Conservation (phyloP, 2,113 vertebrate species). For the Suricata suricatta region DNA sequence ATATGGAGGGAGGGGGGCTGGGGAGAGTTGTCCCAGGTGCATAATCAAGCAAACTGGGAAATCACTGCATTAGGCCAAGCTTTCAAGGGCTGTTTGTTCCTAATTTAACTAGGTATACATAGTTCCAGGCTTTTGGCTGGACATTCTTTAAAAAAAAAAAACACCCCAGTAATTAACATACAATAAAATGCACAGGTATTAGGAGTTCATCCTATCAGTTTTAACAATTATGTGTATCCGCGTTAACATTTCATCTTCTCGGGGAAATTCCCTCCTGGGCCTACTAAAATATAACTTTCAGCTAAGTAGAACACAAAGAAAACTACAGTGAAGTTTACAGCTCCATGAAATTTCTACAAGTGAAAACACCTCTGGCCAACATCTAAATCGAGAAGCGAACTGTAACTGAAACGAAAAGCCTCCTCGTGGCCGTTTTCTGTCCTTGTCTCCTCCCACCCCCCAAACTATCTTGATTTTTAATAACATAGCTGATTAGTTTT, state of each 20-base stretch:
- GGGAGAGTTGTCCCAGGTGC: background rate
- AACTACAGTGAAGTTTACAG: background rate
- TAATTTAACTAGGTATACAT: background rate
- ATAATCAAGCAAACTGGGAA: background rate
- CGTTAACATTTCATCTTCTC: background rate
- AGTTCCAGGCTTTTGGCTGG: background rate
- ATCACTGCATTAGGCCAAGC: background rate
- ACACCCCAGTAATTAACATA: background rate
- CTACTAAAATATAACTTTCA: background rate
- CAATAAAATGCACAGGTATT: background rate
- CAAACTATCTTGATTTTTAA: background rate
- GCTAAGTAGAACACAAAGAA: background rate
- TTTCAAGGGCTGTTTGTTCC: background rate
- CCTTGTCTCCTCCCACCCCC: background rate
- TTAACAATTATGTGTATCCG: background rate
- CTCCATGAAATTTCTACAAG: background rate
- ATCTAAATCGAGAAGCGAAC: background rate
- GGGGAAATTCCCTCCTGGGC: background rate
- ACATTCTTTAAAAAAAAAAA: background rate
- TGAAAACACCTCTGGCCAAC: background rate
- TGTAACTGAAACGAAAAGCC: background rate
- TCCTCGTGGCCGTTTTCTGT: background rate
- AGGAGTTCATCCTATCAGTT: background rate
- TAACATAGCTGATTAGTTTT: background rate
- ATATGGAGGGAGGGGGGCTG: background rate